Evolutionary conservation across 2,113 vertebrate genomes (phyloP).

Genomic region (Mustelus asterias): DNA sequence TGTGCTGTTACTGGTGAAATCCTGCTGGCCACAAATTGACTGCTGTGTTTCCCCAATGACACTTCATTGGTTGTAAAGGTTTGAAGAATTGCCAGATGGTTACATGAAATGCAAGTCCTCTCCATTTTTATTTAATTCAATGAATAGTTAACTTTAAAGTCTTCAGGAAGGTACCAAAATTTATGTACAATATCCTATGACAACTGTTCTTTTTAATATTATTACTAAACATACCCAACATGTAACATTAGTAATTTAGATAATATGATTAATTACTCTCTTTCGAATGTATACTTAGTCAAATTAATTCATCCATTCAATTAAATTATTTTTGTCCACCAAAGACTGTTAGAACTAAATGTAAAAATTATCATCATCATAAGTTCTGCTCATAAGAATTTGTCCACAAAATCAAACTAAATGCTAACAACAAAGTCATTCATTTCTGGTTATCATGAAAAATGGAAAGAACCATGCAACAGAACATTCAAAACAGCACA

Average conservation of each 20-base stretch:
- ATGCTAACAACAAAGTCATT: neutral
- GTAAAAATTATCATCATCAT: neutral
- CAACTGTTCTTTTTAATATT: neutral
- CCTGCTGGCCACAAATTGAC: neutral
- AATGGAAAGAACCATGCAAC: neutral
- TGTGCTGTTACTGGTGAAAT: neutral
- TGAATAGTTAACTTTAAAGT: neutral
- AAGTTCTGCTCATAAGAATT: neutral
- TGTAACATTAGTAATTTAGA: neutral
- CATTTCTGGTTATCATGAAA: neutral
- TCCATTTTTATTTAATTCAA: neutral
- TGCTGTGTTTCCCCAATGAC: neutral
- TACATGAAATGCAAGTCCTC: neutral
- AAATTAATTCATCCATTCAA: neutral
- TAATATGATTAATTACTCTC: neutral
- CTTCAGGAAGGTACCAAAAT: neutral
- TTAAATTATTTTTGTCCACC: neutral
- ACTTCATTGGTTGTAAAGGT: neutral
- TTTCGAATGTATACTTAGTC: neutral
- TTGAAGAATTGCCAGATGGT: no score
- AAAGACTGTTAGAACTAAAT: neutral
- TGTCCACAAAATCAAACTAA: neutral
- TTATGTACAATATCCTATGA: neutral
- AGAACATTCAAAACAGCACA: neutral
- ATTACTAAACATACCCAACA: neutral